Evolutionary conservation across 2,888 invertebrate species (phyloP), one percentile per base, ranked within the genome.

Genomic region (Dascillus cervinus): DNA sequence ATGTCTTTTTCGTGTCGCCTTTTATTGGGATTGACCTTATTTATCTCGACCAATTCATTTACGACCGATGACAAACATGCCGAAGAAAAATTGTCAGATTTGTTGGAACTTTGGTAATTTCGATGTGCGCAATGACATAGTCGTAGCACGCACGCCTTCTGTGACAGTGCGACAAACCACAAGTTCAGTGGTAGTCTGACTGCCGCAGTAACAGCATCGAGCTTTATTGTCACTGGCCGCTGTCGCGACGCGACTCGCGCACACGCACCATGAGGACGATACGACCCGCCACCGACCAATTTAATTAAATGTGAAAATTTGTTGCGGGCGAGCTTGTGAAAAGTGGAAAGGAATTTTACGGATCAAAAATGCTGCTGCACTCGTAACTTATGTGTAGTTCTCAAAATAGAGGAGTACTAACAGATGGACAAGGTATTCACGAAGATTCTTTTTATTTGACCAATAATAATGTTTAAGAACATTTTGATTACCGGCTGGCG

Each of bases 141-240:
- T 47, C 44, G 45, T 44, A 47, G 47, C 44, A 47, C 44, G 47
- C 47, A 47, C 47, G 47, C 44, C 42, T 44, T 43, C 35, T 44
- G 43, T 47, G 44, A 47, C 47, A 47, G 41, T 39, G 31, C 41
- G 47, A 47, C 47, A 46, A 34, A 42, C 42, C 35, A 12, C 27
- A 35, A 32, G 34, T 33, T 43, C 47, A 47, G 47, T 47, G 47
- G 47, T 47, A 44, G 44, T 38, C 37, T 27, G 47, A 43, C 47
- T 47, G 43, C 43, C 41, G 47, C 30, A 25, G 29, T 29, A 43
- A 39, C 35, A 45, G 31, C 43, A 40, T 43, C 44, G 37, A 27
- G 34, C 34, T 29, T 34, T 30, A 24, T 38, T 43, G 40, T 43
- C 40, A 43, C 43, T 41, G 43, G 43, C 30, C n/a, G n/a, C n/a